Evolutionary conservation across 1,140 invertebrate genomes (phyloP).

Genomic region (Papilio dardanus): DNA sequence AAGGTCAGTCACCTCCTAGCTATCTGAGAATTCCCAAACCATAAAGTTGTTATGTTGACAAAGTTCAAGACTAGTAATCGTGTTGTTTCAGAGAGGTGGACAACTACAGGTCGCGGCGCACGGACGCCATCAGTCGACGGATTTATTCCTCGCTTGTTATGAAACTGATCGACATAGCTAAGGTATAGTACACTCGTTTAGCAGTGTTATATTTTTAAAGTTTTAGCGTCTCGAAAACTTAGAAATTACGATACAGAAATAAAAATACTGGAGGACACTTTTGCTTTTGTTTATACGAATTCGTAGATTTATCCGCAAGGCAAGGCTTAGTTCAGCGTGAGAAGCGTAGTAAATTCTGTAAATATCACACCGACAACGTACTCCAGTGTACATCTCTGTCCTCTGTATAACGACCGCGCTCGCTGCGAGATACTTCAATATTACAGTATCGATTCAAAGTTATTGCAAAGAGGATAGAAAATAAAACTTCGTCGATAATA

Average conservation of each 20-base stretch:
- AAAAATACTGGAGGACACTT: background rate
- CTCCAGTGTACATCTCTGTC: background rate
- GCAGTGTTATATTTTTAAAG: background rate
- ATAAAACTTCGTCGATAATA: background rate
- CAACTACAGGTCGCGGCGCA: conserved; percentile 66
- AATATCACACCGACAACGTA: background rate
- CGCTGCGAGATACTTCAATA: background rate
- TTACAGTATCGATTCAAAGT: background rate
- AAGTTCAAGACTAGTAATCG: background rate
- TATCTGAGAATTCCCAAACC: too few species aligned
- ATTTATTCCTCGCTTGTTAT: conserved; percentile 73
- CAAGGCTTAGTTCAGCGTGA: background rate
- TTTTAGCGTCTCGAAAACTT: background rate
- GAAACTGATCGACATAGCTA: conserved; percentile 75
- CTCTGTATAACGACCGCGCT: background rate
- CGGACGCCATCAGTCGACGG: conserved; percentile 71
- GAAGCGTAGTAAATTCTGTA: background rate
- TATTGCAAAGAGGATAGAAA: background rate
- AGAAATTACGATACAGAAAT: too few species aligned
- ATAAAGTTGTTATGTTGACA: too few species aligned
- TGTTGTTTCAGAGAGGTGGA: conserved; percentile 68
- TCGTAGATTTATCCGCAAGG: too few species aligned
- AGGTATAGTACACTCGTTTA: conserved; percentile 47
- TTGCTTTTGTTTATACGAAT: background rate
- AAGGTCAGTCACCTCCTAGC: too few species aligned